A percentile compares a stretch with the other conserved stretches of the same genome.
phyloP scores from a whole-genome alignment of 2,113 vertebrate genomes.

The Poeciliopsis occidentalis region DNA sequence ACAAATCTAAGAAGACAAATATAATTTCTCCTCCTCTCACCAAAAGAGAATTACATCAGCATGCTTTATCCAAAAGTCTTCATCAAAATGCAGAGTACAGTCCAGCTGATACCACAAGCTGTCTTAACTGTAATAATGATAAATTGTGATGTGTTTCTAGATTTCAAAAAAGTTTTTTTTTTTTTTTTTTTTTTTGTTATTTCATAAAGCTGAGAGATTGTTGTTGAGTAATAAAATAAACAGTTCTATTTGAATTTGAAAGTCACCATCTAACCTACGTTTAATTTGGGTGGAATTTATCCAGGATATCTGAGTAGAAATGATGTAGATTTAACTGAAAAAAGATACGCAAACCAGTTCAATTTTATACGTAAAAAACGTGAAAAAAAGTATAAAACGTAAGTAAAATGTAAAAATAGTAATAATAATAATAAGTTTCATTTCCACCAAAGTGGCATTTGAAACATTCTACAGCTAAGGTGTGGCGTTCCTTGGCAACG shows the following conservation, averaged over 20 bases:
- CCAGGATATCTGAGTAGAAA: background rate
- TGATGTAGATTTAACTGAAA: background rate
- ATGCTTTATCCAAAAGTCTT: too few relatives aligned
- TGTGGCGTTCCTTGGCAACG: background rate
- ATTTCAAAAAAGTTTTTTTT: too few relatives aligned
- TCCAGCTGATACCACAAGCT: too few relatives aligned
- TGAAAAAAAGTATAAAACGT: too few relatives aligned
- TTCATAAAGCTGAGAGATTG: background rate
- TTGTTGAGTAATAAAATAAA: background rate
- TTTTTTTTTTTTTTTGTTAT: background rate
- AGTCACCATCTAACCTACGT: background rate
- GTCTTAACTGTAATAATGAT: too few relatives aligned
- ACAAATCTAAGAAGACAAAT: background rate
- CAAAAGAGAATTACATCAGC: too few relatives aligned
- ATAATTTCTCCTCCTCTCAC: too few relatives aligned
- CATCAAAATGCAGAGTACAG: too few relatives aligned
- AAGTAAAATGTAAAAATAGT: background rate
- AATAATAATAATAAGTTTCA: background rate
- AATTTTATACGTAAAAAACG: background rate
- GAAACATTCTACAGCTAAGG: background rate
- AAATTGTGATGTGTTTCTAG: too few relatives aligned
- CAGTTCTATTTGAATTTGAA: background rate
- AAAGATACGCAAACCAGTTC: background rate
- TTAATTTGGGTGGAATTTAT: background rate
- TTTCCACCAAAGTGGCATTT: background rate